A percentile compares a stretch with the other conserved stretches of the same genome.
These are phyloP conservation scores for Epizoanthus scotinus DNA, from an alignment of 92 coral and sea anemone genomes.

Conservation along the genomic window DNA sequence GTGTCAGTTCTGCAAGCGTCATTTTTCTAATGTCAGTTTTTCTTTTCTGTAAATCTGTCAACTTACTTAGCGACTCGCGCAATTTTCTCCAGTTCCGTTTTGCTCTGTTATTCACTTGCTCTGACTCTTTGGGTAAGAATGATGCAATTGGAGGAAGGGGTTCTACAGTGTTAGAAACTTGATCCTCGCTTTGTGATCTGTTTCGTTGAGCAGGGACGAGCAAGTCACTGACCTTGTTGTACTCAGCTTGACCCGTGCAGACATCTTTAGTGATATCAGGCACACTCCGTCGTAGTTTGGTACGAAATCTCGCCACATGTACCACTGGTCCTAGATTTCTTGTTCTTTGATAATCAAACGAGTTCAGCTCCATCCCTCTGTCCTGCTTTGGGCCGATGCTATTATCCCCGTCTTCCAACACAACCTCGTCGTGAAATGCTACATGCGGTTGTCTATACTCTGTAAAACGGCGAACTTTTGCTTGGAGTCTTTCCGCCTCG, in stretches of 20 bases:
- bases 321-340: conserved; percentile 20
- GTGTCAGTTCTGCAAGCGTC: conserved; percentile 73
- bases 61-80: conserved; percentile 60
- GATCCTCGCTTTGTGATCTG: conserved; percentile 29
- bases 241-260: background rate
- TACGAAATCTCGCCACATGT: conserved; percentile 16
- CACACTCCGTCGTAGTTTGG: conserved; percentile 3
- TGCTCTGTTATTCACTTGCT: conserved; percentile 60
- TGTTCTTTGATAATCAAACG: background rate
- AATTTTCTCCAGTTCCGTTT: conserved; percentile 67
- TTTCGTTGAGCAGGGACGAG: conserved; percentile 4
- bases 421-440: background rate
- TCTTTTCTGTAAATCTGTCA: conserved; percentile 46
- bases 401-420: background rate
- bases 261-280: background rate
- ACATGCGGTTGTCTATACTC: conserved; percentile 30
- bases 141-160: conserved; percentile 51
- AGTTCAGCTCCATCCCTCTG: background rate
- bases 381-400: background rate
- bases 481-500: conserved; percentile 32
- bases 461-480: conserved; percentile 37
- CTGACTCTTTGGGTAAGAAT: conserved; percentile 54
- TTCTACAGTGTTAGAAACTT: conserved; percentile 13
- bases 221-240: background rate
- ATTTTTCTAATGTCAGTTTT: conserved; percentile 70